These are phyloP conservation scores for Peromyscus polionotus DNA, from an alignment of 2,113 vertebrate species.

Conservation along the genomic window DNA sequence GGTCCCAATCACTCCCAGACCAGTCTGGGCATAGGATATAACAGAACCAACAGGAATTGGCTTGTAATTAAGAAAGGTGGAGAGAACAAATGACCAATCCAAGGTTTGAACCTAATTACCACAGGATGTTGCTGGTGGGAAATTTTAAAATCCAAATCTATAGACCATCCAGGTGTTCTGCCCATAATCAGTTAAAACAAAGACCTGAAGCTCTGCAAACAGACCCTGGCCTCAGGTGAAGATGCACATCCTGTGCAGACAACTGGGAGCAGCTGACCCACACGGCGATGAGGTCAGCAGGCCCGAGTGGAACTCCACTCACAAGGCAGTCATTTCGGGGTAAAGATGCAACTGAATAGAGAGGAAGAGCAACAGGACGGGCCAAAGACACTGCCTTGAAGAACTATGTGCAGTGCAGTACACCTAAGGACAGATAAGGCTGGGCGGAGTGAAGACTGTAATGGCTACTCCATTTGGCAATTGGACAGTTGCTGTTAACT, in stretches of 20 bases:
- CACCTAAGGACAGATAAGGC: background rate
- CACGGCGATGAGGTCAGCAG: background rate
- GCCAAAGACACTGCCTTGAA: background rate
- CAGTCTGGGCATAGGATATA: background rate
- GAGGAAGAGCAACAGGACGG: background rate
- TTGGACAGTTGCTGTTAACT: background rate
- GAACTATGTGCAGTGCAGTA: background rate
- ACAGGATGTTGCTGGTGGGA: background rate
- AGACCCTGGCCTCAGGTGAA: background rate
- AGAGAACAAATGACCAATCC: background rate
- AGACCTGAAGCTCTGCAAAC: background rate
- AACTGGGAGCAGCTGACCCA: background rate
- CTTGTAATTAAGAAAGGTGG: slow-evolving; percentile 1
- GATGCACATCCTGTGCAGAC: background rate
- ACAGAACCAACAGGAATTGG: background rate
- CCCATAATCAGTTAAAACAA: slow-evolving; percentile 10
- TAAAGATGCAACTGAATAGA: background rate
- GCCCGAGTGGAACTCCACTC: background rate
- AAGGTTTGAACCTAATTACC: background rate
- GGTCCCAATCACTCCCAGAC: background rate
- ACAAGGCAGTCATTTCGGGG: background rate
- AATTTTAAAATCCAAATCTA: slow-evolving; percentile 30
- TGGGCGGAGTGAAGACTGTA: background rate
- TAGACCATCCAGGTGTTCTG: background rate
- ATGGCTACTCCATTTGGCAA: background rate